phyloP scores from a whole-genome alignment of 2,888 invertebrate species.

The Trissolcus japonicus region DNA sequence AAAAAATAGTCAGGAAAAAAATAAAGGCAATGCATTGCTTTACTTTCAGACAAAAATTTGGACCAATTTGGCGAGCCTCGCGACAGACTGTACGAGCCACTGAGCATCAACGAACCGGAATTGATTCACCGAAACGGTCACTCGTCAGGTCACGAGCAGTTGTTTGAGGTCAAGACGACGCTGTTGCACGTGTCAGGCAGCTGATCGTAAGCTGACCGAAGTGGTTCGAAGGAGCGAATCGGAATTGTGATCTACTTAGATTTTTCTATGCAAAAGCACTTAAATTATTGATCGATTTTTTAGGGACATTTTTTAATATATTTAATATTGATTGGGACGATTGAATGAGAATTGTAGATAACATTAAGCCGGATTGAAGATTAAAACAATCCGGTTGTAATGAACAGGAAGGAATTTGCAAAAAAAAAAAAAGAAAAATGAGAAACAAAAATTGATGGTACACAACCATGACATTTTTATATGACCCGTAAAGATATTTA shows the following conservation, averaged over 20 bases:
- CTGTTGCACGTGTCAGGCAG: constrained; percentile 70
- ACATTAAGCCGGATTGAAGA: not conserved
- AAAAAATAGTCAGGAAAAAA: constrained; percentile 1
- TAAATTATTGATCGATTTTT: constrained; percentile 7
- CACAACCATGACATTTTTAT: constrained; percentile 27
- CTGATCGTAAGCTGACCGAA: constrained; percentile 56
- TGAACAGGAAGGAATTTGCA: not conserved
- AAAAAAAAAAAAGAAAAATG: constrained; percentile 17
- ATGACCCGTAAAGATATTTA: not conserved
- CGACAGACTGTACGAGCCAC: constrained; percentile 63
- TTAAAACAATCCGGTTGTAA: not conserved
- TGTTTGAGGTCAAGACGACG: constrained; percentile 72
- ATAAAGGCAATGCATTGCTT: not conserved
- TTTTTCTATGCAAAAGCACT: not conserved
- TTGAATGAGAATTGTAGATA: constrained; percentile 2
- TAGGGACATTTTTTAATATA: not conserved
- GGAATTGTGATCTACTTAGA: not conserved
- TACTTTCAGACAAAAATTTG: constrained; percentile 65
- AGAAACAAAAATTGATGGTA: constrained; percentile 8
- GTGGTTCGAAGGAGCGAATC: not conserved
- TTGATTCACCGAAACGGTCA: constrained; percentile 68
- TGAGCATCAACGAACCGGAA: constrained; percentile 64
- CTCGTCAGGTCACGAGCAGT: constrained; percentile 67
- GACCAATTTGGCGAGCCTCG: constrained; percentile 65
- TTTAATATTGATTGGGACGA: constrained; percentile 2